These are phyloP conservation scores for Caenorhabditis briggsae DNA, from an alignment of 1,140 invertebrate genomes.

Conservation along the genomic window DNA sequence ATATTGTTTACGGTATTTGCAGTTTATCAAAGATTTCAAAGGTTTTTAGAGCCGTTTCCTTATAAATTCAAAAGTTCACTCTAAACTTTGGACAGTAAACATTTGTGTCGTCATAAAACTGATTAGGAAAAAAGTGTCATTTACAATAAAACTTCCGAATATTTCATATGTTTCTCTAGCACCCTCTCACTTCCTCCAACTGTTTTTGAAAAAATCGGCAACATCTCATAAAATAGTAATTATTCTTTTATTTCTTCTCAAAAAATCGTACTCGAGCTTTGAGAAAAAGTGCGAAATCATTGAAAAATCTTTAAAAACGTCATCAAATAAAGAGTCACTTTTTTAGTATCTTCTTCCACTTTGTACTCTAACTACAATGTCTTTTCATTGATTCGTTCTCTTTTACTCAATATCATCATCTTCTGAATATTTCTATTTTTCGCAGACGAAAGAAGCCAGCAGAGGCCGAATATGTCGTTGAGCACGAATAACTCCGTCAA, in stretches of 20 bases:
- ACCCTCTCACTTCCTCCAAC: neutral
- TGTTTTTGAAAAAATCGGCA: neutral
- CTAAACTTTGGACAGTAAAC: neutral
- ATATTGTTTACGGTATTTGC: too few species aligned
- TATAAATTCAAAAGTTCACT: neutral
- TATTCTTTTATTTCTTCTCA: neutral
- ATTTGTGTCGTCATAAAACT: neutral
- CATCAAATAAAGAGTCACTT: neutral
- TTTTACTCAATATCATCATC: neutral
- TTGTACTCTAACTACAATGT: conserved; percentile 14
- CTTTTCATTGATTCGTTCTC: neutral
- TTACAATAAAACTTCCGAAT: conserved; percentile 23
- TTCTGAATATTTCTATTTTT: conserved; percentile 1
- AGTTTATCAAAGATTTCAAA: too few species aligned
- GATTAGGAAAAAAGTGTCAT: conserved; percentile 7
- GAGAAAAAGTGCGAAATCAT: neutral
- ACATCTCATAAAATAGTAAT: conserved; percentile 24
- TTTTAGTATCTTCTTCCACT: conserved; percentile 33
- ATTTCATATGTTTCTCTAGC: neutral
- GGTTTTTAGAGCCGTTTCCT: too few species aligned
- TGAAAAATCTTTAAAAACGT: conserved; percentile 37
- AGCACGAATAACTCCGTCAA: conserved; percentile 52
- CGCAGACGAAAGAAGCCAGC: neutral
- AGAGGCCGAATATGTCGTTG: conserved; percentile 32
- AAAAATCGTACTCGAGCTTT: neutral